phyloP scores from a whole-genome alignment of 64 coral and sea anemone genomes.

The Montipora cactus region DNA sequence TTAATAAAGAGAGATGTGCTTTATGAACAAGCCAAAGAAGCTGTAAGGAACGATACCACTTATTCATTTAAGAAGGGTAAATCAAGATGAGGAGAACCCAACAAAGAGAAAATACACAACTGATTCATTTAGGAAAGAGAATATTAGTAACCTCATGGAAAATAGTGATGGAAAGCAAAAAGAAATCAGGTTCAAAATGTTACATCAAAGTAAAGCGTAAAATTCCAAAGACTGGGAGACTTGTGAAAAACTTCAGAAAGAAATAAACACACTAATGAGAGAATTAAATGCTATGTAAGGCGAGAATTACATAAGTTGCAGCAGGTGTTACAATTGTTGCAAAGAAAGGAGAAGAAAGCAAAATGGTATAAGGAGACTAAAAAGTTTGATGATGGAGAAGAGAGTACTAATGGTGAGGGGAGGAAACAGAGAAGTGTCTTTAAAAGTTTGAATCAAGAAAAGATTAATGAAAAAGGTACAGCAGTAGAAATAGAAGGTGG shows the following conservation, averaged over 20 bases:
- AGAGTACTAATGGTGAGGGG: background rate
- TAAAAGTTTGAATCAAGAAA: background rate
- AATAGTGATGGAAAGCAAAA: slow-evolving; percentile 43
- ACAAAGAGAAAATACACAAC: slow-evolving; percentile 7
- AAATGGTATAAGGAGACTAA: slow-evolving; percentile 48
- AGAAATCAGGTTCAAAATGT: slow-evolving; percentile 24
- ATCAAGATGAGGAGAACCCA: background rate
- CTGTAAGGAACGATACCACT: background rate
- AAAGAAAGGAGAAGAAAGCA: slow-evolving; percentile 36
- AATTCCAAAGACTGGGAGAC: slow-evolving; percentile 40
- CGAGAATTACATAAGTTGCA: slow-evolving; percentile 1
- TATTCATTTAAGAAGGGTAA: slow-evolving; percentile 35
- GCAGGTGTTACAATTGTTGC: slow-evolving; percentile 23
- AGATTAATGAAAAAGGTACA: background rate
- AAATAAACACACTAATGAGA: background rate
- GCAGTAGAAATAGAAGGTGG: background rate
- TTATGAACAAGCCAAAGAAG: slow-evolving; percentile 44
- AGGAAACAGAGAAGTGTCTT: background rate
- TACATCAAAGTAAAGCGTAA: slow-evolving; percentile 27
- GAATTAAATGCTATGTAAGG: background rate
- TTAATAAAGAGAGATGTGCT: background rate
- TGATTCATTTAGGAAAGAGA: background rate
- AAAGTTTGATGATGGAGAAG: slow-evolving; percentile 33
- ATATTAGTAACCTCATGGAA: slow-evolving; percentile 7
- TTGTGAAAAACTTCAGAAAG: slow-evolving; percentile 10